Base-by-base conservation (phyloP, 1,140 invertebrate genomes). In the Lysiphlebus fabarum region DNA sequence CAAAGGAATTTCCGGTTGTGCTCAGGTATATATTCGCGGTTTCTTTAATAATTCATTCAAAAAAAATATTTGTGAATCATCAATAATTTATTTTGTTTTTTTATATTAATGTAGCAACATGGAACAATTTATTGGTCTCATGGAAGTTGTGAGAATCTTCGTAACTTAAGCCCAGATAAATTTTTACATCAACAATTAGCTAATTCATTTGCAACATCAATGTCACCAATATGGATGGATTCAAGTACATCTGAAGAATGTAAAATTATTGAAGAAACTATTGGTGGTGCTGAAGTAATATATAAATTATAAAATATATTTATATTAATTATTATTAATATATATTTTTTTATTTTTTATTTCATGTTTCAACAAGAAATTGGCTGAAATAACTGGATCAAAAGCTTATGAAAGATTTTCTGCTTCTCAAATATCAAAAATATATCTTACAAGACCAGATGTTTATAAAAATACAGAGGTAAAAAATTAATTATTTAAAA, bases 201-300 rank as follows among this genome's bases (percentile, higher is more conserved):
- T 1, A 82, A 83, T 11, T 83, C 82, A 6, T 98, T 98, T 76
- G 86, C 90, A 10, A 67, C 93, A 2, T 74, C 82, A 0, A 83
- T 92, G 56, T 92, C 92, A n/a, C 96, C 96, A 0, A 86, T 96
- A 36, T 99, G 96, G 96, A 96, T 96, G 94, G 95, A 98, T 77
- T 89, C 90, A 0, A 95, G 92, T 62, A 98, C 95, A 0, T 85
- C 82, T 0, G 77, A 83, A 45, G 87, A 96, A 66, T 98, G 95
- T 73, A 73, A 80, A 45, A 76, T 87, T 56, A 73, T 98, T 43
- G 94, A 98, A 75, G 82, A 87, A 38, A 83, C 82, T 45, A 82
- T 93, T 14, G 94, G 93, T 33, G 93, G 94, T 6, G 79, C 89
- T 56, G 81, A 85, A 75, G 88, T 89, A 74, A 68, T 66, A 62